Evolutionary conservation across 2,888 invertebrate species (phyloP).

Genomic region (Aplocera efformata): DNA sequence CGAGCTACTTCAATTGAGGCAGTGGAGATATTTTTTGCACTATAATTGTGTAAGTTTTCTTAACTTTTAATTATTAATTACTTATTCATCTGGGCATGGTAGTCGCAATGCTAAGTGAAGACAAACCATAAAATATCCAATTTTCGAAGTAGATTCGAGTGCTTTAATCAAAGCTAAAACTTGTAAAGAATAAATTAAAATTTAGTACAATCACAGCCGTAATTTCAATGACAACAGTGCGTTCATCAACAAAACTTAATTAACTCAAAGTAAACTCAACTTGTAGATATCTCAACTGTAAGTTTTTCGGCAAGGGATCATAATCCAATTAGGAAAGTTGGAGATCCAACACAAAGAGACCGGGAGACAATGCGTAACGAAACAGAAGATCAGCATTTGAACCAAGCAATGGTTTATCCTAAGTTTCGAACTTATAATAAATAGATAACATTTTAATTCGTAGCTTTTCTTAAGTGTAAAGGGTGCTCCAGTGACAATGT

Average conservation of each 20-base stretch:
- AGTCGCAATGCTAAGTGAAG: no score
- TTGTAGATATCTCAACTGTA: constrained; percentile 36
- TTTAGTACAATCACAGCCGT: background rate
- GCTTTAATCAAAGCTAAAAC: constrained; percentile 3
- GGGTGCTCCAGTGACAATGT: no score
- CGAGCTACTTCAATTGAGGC: no score
- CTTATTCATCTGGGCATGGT: no score
- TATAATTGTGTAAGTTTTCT: no score
- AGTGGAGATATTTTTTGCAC: no score
- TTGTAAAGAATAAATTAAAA: constrained; percentile 1
- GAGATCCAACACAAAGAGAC: constrained; percentile 36
- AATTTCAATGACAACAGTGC: constrained; percentile 25
- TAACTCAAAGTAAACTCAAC: constrained; percentile 39
- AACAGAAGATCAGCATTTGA: constrained; percentile 9
- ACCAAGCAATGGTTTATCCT: background rate
- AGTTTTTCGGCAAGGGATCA: constrained; percentile 45
- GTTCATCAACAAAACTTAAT: constrained; percentile 45
- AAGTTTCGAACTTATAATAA: no score
- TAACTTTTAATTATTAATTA: no score
- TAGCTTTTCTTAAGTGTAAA: no score
- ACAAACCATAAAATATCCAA: no score
- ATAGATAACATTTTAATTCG: background rate
- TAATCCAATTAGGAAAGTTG: constrained; percentile 49
- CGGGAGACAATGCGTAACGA: constrained; percentile 29
- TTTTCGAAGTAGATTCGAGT: background rate